Percentiles rank a stretch among this genome's conserved stretches.
Evolutionary conservation across 2,888 invertebrate species (phyloP).

Genomic region (Leucophenga maculata): DNA sequence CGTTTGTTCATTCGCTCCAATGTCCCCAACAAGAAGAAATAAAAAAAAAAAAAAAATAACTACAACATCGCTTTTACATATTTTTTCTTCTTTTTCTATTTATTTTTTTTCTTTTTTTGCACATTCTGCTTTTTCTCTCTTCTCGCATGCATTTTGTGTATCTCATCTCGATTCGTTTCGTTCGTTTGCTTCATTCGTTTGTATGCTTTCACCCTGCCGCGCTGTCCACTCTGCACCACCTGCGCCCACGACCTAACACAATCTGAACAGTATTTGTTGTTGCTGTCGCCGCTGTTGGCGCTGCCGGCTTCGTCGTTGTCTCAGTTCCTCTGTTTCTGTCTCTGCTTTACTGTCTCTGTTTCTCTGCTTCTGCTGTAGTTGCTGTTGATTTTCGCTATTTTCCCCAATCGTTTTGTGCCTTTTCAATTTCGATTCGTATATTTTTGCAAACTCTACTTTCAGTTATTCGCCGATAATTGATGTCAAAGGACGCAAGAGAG

Average conservation of each 20-base stretch:
- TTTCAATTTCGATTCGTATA: constrained; percentile 71
- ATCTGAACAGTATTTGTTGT: constrained; percentile 43
- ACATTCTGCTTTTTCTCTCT: constrained; percentile 63
- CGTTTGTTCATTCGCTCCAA: neutral
- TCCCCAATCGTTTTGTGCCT: constrained; percentile 69
- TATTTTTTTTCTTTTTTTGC: constrained; percentile 45
- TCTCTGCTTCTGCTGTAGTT: constrained; percentile 49
- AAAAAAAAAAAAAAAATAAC: neutral
- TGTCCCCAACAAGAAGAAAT: no score
- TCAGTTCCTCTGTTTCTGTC: neutral
- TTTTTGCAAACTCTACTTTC: constrained; percentile 71
- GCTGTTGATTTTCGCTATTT: constrained; percentile 68
- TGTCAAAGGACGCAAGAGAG: constrained; percentile 68
- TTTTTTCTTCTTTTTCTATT: constrained; percentile 30
- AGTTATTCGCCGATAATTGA: constrained; percentile 72
- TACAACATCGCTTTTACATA: constrained; percentile 14
- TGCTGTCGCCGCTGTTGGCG: constrained; percentile 32
- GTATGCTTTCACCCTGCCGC: constrained; percentile 64
- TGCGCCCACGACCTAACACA: constrained; percentile 25
- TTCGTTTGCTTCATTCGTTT: constrained; percentile 9
- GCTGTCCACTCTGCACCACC: constrained; percentile 54
- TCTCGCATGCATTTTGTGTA: constrained; percentile 65
- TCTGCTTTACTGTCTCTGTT: constrained; percentile 31
- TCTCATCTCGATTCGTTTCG: constrained; percentile 54
- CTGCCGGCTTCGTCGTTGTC: constrained; percentile 34